These are phyloP conservation scores for Drosophila novamexicana DNA, from an alignment of 1,140 invertebrate species.

Conservation along the genomic window DNA sequence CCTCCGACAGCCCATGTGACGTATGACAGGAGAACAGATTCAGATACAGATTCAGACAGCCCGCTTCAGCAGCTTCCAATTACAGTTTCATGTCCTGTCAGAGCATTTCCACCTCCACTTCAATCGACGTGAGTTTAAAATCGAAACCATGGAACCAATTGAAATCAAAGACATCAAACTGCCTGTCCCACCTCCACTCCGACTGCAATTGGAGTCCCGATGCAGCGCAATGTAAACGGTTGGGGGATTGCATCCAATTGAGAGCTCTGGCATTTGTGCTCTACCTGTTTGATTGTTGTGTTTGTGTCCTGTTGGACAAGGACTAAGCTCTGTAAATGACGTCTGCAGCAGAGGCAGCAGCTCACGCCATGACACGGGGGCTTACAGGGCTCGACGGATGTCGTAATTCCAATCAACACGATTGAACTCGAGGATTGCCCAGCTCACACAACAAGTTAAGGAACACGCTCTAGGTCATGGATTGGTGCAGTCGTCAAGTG, in stretches of 20 bases:
- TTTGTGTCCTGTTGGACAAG: conserved; percentile 53
- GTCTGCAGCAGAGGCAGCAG: conserved; percentile 9
- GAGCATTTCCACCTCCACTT: conserved; percentile 16
- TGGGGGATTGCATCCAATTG: conserved; percentile 24
- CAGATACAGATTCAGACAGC: conserved; percentile 30
- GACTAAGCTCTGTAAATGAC: conserved; percentile 52
- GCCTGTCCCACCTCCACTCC: no score
- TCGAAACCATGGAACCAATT: conserved; percentile 33
- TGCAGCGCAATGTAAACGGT: conserved; percentile 21
- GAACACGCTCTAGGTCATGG: conserved; percentile 20
- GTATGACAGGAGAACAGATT: conserved; percentile 19
- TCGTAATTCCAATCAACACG: conserved; percentile 34
- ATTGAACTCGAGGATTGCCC: neutral
- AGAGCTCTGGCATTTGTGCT: conserved; percentile 32
- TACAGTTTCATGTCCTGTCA: conserved; percentile 40
- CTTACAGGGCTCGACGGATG: conserved; percentile 32
- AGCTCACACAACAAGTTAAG: conserved; percentile 7
- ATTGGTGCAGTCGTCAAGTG: conserved; percentile 46
- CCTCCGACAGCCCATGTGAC: conserved; percentile 7
- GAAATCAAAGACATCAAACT: conserved; percentile 28
- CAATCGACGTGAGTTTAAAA: conserved; percentile 17
- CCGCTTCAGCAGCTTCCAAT: conserved; percentile 45
- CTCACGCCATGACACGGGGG: conserved; percentile 39
- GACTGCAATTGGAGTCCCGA: conserved; percentile 14
- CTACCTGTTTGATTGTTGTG: conserved; percentile 5